Conservation (phyloP, 2,113 vertebrate species). For the Carollia perspicillata region DNA sequence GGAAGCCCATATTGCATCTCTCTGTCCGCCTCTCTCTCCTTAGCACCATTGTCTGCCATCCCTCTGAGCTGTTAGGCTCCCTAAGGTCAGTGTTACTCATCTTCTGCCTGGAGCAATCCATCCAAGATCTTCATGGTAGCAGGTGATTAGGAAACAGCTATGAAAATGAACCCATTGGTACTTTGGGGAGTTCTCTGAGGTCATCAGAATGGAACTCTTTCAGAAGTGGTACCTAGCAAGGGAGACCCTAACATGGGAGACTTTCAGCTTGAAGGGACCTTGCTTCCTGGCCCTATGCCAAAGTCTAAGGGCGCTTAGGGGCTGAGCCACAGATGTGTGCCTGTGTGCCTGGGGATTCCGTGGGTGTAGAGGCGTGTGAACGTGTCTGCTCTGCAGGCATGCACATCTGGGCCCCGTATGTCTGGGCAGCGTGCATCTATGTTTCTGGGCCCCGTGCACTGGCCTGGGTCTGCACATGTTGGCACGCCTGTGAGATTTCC, state of each 20-base stretch:
- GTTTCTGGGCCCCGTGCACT: rapidly evolving
- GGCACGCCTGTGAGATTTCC: neutral
- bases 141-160: neutral
- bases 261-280: neutral
- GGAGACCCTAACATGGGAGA: neutral
- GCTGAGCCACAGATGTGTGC: neutral
- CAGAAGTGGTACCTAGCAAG: neutral
- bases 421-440: neutral
- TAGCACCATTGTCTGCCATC: neutral
- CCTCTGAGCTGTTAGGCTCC: neutral
- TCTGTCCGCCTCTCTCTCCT: neutral
- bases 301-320: neutral
- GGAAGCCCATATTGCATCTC: neutral
- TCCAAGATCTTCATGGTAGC: neutral
- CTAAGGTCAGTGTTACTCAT: neutral
- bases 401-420: neutral
- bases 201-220: neutral
- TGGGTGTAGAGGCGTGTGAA: neutral
- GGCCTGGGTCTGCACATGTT: neutral
- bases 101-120: neutral
- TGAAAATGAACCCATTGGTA: neutral
- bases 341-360: neutral
- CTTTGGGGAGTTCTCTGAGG: neutral
- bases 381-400: rapidly evolving
- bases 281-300: neutral